Evolutionary conservation across 2,888 invertebrate genomes (phyloP).

Genomic region (Cremastinae sp.): DNA sequence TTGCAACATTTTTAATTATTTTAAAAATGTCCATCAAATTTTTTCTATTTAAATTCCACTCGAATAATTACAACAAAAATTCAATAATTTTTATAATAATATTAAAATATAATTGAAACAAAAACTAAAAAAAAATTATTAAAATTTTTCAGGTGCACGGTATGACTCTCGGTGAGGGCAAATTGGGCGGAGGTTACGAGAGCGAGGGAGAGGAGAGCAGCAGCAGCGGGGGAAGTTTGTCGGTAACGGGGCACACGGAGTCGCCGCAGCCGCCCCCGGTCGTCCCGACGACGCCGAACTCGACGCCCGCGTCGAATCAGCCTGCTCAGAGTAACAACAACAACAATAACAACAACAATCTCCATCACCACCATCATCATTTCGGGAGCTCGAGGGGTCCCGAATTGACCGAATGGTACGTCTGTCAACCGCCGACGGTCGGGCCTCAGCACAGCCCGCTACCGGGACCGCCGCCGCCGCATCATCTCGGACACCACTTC

Average conservation of each 20-base stretch:
- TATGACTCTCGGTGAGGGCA: constrained; percentile 81
- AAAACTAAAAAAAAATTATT: too few species aligned
- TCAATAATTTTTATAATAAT: too few species aligned
- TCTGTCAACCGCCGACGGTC: constrained; percentile 86
- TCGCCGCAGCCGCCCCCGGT: constrained; percentile 82
- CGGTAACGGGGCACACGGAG: constrained; percentile 82
- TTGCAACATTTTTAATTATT: too few species aligned
- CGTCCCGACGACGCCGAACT: constrained; percentile 76
- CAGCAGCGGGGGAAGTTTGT: constrained; percentile 88
- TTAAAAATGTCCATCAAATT: too few species aligned
- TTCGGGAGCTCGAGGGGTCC: constrained; percentile 80
- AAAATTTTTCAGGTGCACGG: constrained; percentile 87
- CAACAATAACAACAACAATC: constrained; percentile 76
- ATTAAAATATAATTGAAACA: too few species aligned
- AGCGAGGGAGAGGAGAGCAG: constrained; percentile 94
- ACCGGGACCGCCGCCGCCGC: constrained; percentile 86
- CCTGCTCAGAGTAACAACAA: constrained; percentile 64
- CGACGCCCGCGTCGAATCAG: constrained; percentile 63
- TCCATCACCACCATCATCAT: constrained; percentile 75
- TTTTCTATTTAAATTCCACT: not conserved
- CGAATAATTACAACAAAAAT: not conserved
- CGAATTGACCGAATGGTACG: constrained; percentile 90
- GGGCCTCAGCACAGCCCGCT: constrained; percentile 82
- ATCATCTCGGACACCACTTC: constrained; percentile 84
- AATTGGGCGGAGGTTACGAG: constrained; percentile 86